Evolutionary conservation across 1,140 invertebrate genomes (phyloP), one percentile per base, ranked within the genome.

Genomic region (Trachelipus rathkii): DNA sequence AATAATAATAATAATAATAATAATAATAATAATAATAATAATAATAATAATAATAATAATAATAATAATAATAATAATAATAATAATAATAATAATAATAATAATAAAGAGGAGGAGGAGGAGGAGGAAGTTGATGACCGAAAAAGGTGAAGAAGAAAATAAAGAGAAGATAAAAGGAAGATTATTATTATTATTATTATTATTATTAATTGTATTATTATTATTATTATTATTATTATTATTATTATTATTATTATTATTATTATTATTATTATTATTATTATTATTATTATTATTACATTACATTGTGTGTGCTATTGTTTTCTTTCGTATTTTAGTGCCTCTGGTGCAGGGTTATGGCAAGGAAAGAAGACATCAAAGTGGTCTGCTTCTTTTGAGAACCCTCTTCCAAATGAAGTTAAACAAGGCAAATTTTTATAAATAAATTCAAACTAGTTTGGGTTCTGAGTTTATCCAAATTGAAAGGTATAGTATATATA

Each of bases 371-470:
- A n/a, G n/a, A n/a, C 89, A 77, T 87, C 93, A 23, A 87, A 87
- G 50, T 91, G 90, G 0, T 88, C 87, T 8, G 87, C 93, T 3
- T 90, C 88, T n/a, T 87, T 96, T n/a, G 88, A 86, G 72, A 96
- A 96, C 86, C 93, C 94, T 0, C 82, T 96, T 71, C 92, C 93
- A 0, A n/a, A 87, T 92, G 33, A 85, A 89, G 0, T 84, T 96
- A 74, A 93, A 87, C 77, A 90, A 77, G 90, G 92, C 66, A 85
- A 89, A 76, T 94, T 95, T 83, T n/a, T n/a, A n/a, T 87, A 89
- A 0, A 88, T 96, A 75, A 92, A 91, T 10, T 89, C 92, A 0
- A 93, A 93, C 0, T n/a, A 84, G 94, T 10, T 89, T 91, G 10
- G 86, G 89, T 70, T 90, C 91, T 19, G 79, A 93, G 10, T 91